Percentiles rank a stretch among this genome's conserved stretches.
Evolutionary conservation across 2,797 vertebrate genomes (phyloP).

Genomic region (Falco peregrinus): DNA sequence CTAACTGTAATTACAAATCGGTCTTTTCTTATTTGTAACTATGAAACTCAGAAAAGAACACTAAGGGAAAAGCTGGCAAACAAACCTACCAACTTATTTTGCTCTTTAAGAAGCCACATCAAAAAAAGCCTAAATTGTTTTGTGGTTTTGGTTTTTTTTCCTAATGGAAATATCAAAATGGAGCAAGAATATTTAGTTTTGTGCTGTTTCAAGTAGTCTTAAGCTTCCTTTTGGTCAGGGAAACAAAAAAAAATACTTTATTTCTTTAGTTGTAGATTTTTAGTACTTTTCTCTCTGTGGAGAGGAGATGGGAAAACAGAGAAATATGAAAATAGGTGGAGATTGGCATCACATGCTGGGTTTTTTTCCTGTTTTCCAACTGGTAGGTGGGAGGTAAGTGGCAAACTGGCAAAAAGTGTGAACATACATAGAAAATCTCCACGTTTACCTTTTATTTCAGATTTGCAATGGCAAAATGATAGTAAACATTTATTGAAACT

Average conservation of each 20-base stretch:
- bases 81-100: background rate
- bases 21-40: background rate
- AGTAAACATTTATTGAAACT: slow-evolving; percentile 48
- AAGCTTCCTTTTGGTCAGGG: background rate
- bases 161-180: background rate
- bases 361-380: slow-evolving; percentile 37
- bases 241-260: background rate
- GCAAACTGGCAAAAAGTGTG: slow-evolving; percentile 63
- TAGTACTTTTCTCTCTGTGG: background rate
- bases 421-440: slow-evolving; percentile 44
- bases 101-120: background rate
- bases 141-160: rapidly evolving
- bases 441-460: slow-evolving; percentile 54
- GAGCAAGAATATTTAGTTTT: background rate
- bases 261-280: background rate
- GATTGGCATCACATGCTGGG: background rate
- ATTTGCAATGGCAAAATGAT: slow-evolving; percentile 8
- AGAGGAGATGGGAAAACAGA: background rate
- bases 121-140: background rate
- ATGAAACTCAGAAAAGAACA: background rate
- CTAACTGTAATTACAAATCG: background rate
- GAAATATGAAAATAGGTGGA: slow-evolving; percentile 46
- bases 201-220: background rate
- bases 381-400: slow-evolving; percentile 68
- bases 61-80: background rate